These are phyloP conservation scores for Bagarius yarrelli DNA, from an alignment of 2,113 vertebrate genomes.

Conservation along the genomic window DNA sequence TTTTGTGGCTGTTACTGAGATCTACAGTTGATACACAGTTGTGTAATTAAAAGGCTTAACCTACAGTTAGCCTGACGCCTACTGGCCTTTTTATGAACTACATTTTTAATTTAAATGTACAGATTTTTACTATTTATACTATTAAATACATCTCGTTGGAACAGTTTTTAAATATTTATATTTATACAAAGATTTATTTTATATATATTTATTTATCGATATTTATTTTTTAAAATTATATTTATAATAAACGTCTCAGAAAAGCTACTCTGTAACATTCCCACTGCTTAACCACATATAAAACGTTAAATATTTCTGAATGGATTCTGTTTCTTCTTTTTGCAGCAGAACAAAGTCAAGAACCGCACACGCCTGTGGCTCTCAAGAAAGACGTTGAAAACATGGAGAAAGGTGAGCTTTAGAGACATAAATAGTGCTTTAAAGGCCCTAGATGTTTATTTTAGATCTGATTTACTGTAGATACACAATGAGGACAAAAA, in stretches of 20 bases:
- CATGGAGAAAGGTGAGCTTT: slow-evolving; percentile 92
- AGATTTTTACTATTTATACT: no score
- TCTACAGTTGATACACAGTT: not conserved
- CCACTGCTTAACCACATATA: not conserved
- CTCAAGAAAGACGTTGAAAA: slow-evolving; percentile 94
- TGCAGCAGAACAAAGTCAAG: slow-evolving; percentile 85
- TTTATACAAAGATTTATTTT: no score
- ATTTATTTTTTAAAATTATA: not conserved
- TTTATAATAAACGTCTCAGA: not conserved
- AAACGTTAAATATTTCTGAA: not conserved
- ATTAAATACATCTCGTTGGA: no score
- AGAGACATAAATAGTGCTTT: not conserved
- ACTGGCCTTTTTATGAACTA: slow-evolving; percentile 53
- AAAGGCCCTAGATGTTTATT: not conserved
- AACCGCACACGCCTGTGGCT: slow-evolving; percentile 79
- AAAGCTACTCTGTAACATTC: no score
- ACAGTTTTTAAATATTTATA: no score
- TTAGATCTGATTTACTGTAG: not conserved
- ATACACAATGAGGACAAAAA: not conserved
- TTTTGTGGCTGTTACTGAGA: not conserved
- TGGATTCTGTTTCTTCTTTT: not conserved
- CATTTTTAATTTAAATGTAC: slow-evolving; percentile 24
- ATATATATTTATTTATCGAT: not conserved
- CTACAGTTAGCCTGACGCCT: slow-evolving; percentile 61
- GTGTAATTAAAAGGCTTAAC: not conserved